Conservation (phyloP, 2,797 vertebrate species). For the Sebastes ruberrimus region DNA sequence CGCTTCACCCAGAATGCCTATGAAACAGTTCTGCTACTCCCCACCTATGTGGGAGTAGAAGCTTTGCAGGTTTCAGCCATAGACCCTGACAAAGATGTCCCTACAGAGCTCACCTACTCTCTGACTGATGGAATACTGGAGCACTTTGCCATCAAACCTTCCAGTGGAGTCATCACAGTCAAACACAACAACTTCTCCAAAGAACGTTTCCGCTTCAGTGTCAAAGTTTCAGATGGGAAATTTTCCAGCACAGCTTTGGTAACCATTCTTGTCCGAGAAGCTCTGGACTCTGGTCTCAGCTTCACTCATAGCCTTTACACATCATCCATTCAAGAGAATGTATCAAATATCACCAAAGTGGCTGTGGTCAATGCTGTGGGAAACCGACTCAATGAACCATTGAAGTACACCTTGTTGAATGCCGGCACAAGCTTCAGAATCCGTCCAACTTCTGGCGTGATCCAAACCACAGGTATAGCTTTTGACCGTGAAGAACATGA, state of each 20-base stretch:
- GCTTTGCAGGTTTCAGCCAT: constrained; percentile 89
- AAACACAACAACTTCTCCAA: constrained; percentile 92
- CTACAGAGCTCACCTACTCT: constrained; percentile 89
- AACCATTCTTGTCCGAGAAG: constrained; percentile 90
- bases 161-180: constrained; percentile 88
- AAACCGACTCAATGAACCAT: constrained; percentile 93
- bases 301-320: constrained; percentile 91
- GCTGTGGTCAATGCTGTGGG: constrained; percentile 95
- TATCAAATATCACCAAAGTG: constrained; percentile 91
- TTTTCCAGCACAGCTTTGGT: constrained; percentile 91
- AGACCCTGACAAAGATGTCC: constrained; percentile 91
- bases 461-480: constrained; percentile 92
- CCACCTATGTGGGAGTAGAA: constrained; percentile 95
- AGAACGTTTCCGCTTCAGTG: constrained; percentile 91
- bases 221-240: constrained; percentile 94
- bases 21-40: constrained; percentile 91
- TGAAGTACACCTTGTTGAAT: constrained; percentile 93
- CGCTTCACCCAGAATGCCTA: constrained; percentile 90
- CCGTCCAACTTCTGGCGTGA: constrained; percentile 93
- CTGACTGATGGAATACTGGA: constrained; percentile 89
- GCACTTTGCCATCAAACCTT: constrained; percentile 90
- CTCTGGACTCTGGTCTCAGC: constrained; percentile 93
- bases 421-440: constrained; percentile 92
- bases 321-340: constrained; percentile 92
- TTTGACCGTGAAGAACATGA: constrained; percentile 96